phyloP scores from a whole-genome alignment of 30 jellyfish, hydroid and myxozoan species.

The Cassiopea xamachana region DNA sequence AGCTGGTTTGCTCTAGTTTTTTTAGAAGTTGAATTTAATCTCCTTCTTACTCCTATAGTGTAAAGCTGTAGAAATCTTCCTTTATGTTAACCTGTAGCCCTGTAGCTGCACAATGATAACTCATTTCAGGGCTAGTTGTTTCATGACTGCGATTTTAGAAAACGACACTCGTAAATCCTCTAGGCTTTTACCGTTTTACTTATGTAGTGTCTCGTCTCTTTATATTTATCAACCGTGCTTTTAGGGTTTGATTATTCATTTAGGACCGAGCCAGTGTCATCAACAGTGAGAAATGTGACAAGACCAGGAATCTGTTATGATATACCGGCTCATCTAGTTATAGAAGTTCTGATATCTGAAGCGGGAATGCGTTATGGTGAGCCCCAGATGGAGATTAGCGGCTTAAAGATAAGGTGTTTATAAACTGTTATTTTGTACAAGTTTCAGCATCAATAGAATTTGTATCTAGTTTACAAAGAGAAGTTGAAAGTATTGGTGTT shows the following conservation, averaged over 20 bases:
- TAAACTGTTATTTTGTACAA: background rate
- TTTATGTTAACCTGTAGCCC: too few relatives aligned
- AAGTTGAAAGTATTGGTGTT: too few relatives aligned
- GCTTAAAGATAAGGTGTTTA: conserved; percentile 56
- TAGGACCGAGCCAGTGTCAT: conserved; percentile 20
- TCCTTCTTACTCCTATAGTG: too few relatives aligned
- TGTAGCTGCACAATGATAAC: too few relatives aligned
- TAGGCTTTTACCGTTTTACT: too few relatives aligned
- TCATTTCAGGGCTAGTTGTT: too few relatives aligned
- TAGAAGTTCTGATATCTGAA: conserved; percentile 61
- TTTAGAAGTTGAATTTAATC: too few relatives aligned
- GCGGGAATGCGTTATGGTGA: conserved; percentile 78
- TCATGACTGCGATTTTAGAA: too few relatives aligned
- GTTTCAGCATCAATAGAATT: background rate
- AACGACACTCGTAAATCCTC: too few relatives aligned
- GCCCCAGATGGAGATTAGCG: conserved; percentile 73
- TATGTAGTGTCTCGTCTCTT: background rate
- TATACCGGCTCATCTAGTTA: conserved; percentile 60
- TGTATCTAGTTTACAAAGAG: too few relatives aligned
- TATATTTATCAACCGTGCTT: background rate
- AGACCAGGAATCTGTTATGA: conserved; percentile 63
- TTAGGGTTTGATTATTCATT: background rate
- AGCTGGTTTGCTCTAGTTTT: too few relatives aligned
- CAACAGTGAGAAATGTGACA: conserved; percentile 3
- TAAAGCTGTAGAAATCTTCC: too few relatives aligned